Conservation (phyloP, 2,113 vertebrate species). For the Barbus barbus region DNA sequence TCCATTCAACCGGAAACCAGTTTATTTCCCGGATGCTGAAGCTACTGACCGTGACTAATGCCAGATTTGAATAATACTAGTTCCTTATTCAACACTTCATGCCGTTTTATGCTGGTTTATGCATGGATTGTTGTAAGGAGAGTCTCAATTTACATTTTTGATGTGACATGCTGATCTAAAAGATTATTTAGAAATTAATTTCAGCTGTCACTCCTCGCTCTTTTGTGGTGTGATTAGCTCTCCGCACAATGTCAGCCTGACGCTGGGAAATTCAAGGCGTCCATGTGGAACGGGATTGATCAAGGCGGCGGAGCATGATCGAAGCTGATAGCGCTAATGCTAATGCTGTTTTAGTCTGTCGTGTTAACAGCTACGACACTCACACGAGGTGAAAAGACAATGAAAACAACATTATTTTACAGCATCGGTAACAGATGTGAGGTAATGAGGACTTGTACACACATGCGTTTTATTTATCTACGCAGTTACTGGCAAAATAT, state of each 20-base stretch:
- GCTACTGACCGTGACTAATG: slow-evolving; percentile 21
- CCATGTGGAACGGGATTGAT: slow-evolving; percentile 20
- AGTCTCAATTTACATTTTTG: slow-evolving; percentile 26
- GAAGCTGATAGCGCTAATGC: slow-evolving; percentile 19
- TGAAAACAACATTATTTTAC: slow-evolving; percentile 22
- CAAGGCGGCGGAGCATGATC: not conserved
- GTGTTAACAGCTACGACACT: slow-evolving; percentile 3
- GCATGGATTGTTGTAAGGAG: not conserved
- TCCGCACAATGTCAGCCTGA: slow-evolving; percentile 2
- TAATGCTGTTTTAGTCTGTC: slow-evolving; percentile 18
- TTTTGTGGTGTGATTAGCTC: slow-evolving; percentile 8
- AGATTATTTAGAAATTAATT: slow-evolving; percentile 37
- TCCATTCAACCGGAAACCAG: not conserved
- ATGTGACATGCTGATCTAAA: slow-evolving; percentile 16
- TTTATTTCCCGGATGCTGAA: slow-evolving; percentile 15
- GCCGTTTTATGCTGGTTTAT: not conserved
- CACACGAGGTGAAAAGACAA: slow-evolving; percentile 3
- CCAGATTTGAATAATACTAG: slow-evolving; percentile 20
- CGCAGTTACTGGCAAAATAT: too few species aligned
- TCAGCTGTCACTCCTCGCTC: not conserved
- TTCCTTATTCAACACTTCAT: not conserved
- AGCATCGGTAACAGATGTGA: not conserved
- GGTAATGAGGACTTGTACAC: not conserved
- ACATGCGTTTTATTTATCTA: too few species aligned
- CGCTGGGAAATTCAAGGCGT: not conserved